Percentiles rank a stretch among this genome's conserved stretches.
These are phyloP conservation scores for Aurelia aurita complex sp. Pacific DNA, from an alignment of 30 jellyfish, hydroid and myxozoan species.

Conservation along the genomic window DNA sequence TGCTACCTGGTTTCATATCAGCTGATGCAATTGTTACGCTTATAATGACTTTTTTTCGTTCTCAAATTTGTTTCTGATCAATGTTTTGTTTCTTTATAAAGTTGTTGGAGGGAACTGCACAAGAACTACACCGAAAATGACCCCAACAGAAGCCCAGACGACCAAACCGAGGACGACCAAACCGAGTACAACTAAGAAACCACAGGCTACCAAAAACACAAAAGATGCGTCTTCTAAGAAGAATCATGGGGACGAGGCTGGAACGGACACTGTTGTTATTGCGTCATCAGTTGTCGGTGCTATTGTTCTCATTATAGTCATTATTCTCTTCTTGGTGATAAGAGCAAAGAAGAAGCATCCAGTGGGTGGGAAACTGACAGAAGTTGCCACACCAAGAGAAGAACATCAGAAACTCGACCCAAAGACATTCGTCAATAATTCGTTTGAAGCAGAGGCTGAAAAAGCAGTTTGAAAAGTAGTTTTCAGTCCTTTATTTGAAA, in stretches of 20 bases:
- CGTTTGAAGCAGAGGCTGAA: slow-evolving; percentile 7
- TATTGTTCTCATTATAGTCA: not conserved
- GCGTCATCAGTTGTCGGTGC: slow-evolving; percentile 23
- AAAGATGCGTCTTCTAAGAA: too few relatives aligned
- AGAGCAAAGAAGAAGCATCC: not conserved
- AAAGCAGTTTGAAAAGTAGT: not conserved
- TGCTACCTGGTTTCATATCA: not conserved
- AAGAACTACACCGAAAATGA: slow-evolving; percentile 1
- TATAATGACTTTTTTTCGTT: not conserved
- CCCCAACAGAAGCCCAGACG: not conserved
- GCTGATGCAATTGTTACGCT: not conserved
- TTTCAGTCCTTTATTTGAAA: slow-evolving; percentile 2
- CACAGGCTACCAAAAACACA: too few relatives aligned
- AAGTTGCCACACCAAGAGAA: slow-evolving; percentile 17
- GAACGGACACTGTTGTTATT: not conserved
- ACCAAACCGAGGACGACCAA: not conserved
- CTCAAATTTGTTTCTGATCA: too few relatives aligned
- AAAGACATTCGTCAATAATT: slow-evolving; percentile 24
- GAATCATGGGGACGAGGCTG: not conserved
- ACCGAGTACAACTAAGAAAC: too few relatives aligned
- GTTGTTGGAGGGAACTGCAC: slow-evolving; percentile 13
- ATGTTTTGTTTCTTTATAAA: not conserved
- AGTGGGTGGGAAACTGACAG: not conserved
- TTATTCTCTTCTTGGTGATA: not conserved
- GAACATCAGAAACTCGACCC: slow-evolving; percentile 18